Base-by-base conservation (phyloP, 1,140 invertebrate species). In the Nasonia longicornis region DNA sequence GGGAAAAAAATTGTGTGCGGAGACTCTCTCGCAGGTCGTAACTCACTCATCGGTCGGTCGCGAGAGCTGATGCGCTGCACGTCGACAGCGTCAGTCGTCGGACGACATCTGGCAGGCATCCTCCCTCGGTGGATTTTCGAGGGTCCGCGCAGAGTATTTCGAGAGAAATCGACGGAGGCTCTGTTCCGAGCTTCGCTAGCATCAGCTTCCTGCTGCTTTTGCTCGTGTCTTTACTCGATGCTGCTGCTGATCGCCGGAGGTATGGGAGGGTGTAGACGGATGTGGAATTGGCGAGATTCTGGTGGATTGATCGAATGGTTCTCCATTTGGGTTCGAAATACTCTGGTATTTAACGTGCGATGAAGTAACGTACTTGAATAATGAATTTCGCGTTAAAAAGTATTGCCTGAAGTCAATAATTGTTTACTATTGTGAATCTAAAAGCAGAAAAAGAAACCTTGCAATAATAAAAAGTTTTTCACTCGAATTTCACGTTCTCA, bases 21-120 rank as follows among this genome's bases (percentile, higher is more conserved):
- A 69, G 35, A 3, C 79, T 73, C 38, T 64, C 26, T n/a, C 63
- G 20, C 48, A 52, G 45, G 38, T 69, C 72, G 79, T 69, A 75
- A 75, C 73, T 75, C 42, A 69, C 4, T 75, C 58, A 45, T 76
- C 64, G 64, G 29, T 58, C 63, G 63, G 14, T 63, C 8, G 48
- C 73, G 16, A 7, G 70, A 29, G 31, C 26, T 26, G 22, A 26
- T 6, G 10, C 42, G 42, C 11, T 35, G 64, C 14, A 70, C 38
- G 38, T 70, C 66, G 64, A 29, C 70, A 20, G 38, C 71, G 8
- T 8, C 38, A 20, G 8, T 71, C 35, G 35, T 38, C 35, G 16
- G n/a, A 7, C 31, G 48, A 67, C 79, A 80, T 80, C 72, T 80
- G 79, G 79, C 72, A 70, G 64, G 71, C 73, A 70, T 81, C 79